Conservation (phyloP, 2,888 invertebrate species). For the Mantis religiosa region DNA sequence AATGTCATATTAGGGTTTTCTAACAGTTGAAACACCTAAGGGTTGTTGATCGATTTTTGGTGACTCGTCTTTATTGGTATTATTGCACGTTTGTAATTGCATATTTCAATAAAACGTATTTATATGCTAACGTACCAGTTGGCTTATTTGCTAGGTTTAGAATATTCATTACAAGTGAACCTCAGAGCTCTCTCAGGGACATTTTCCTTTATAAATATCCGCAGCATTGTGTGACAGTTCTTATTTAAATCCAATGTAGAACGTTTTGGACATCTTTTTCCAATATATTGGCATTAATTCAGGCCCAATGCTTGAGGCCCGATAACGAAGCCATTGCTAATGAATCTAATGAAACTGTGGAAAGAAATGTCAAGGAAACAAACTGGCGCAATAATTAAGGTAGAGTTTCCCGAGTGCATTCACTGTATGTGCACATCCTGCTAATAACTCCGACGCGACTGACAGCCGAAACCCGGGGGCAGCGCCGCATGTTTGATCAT, state of each 20-base stretch:
- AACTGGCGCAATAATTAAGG: background rate
- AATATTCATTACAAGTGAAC: too few species aligned
- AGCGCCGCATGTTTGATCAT: background rate
- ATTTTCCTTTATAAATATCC: too few species aligned
- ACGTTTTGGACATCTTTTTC: background rate
- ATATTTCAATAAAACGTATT: too few species aligned
- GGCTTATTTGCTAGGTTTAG: too few species aligned
- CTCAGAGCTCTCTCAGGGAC: too few species aligned
- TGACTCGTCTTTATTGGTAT: too few species aligned
- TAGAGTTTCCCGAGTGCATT: background rate
- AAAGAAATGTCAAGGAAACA: background rate
- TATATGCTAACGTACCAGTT: too few species aligned
- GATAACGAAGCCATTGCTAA: background rate
- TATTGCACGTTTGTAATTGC: too few species aligned
- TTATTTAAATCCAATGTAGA: background rate
- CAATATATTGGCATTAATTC: background rate
- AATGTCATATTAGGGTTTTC: too few species aligned
- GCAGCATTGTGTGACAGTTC: too few species aligned
- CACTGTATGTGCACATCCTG: background rate
- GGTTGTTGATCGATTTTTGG: too few species aligned
- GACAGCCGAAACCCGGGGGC: background rate
- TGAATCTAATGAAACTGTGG: background rate
- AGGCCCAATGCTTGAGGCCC: background rate
- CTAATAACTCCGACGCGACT: background rate
- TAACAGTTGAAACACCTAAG: too few species aligned